Evolutionary conservation across 64 coral and sea anemone species (phyloP).

Genomic region (Dendronephthya gigantea): DNA sequence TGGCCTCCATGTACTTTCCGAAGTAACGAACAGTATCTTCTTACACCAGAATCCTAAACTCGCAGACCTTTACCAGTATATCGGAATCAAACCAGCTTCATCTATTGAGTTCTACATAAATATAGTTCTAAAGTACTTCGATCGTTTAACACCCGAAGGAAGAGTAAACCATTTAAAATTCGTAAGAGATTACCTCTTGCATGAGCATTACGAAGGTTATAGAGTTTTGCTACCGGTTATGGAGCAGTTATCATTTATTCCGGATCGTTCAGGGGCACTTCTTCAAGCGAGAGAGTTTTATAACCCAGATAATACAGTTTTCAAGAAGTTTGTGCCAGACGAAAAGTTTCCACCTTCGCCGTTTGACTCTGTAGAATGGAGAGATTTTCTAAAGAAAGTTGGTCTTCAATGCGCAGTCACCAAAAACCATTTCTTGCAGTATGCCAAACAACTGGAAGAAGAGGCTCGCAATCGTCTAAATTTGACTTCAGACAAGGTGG

Average conservation of each 20-base stretch:
- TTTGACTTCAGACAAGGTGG: neutral
- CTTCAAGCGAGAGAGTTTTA: neutral
- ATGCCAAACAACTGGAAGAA: neutral
- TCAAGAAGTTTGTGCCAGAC: neutral
- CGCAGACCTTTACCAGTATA: neutral
- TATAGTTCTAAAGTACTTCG: neutral
- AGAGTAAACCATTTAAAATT: neutral
- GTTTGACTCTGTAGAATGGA: neutral
- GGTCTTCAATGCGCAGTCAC: neutral
- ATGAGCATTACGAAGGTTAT: neutral
- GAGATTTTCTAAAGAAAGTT: neutral
- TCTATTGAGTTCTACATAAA: neutral
- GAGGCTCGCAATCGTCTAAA: neutral
- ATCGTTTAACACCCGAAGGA: neutral
- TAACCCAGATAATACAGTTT: neutral
- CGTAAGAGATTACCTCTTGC: neutral
- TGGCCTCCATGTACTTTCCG: neutral
- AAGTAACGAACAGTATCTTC: neutral
- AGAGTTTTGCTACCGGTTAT: neutral
- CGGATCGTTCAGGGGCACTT: neutral
- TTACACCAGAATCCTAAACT: neutral
- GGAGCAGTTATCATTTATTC: neutral
- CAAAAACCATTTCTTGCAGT: neutral
- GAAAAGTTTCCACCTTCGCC: neutral
- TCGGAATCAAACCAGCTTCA: neutral